phyloP scores from a whole-genome alignment of 2,113 vertebrate species.

The Mungos mungo region DNA sequence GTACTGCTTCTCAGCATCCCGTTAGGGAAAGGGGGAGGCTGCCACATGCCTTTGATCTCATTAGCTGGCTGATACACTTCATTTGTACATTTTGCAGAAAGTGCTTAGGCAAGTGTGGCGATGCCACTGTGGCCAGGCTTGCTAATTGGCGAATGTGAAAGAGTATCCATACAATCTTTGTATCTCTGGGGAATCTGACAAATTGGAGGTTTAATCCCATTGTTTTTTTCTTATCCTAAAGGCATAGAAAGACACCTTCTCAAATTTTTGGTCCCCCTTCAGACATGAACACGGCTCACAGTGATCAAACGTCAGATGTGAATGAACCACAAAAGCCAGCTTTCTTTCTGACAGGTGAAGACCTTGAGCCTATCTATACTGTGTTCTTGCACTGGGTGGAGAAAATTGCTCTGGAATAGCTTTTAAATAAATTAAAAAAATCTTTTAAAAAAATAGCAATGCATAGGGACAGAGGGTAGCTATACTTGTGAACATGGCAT shows the following conservation, averaged over 20 bases:
- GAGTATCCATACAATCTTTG: background rate
- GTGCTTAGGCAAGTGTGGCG: conserved; percentile 10
- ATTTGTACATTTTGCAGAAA: conserved; percentile 41
- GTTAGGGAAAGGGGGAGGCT: background rate
- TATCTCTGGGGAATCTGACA: background rate
- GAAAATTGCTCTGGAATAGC: background rate
- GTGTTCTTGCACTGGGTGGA: background rate
- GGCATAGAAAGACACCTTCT: background rate
- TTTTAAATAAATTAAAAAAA: background rate
- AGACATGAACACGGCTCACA: background rate
- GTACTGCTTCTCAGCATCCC: background rate
- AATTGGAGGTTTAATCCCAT: background rate
- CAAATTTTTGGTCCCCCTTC: background rate
- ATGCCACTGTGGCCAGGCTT: conserved; percentile 16
- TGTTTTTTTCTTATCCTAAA: conserved; percentile 28
- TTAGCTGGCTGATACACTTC: conserved; percentile 59
- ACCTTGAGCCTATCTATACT: background rate
- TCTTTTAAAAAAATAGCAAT: background rate
- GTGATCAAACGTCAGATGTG: background rate
- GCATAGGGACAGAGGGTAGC: background rate
- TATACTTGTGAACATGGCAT: background rate
- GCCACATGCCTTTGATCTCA: background rate
- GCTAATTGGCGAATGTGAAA: conserved; percentile 62
- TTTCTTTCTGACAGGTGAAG: background rate
- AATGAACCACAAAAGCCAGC: background rate